Conservation (phyloP, 2,797 vertebrate genomes). For the Syngnathus rostellatus region DNA sequence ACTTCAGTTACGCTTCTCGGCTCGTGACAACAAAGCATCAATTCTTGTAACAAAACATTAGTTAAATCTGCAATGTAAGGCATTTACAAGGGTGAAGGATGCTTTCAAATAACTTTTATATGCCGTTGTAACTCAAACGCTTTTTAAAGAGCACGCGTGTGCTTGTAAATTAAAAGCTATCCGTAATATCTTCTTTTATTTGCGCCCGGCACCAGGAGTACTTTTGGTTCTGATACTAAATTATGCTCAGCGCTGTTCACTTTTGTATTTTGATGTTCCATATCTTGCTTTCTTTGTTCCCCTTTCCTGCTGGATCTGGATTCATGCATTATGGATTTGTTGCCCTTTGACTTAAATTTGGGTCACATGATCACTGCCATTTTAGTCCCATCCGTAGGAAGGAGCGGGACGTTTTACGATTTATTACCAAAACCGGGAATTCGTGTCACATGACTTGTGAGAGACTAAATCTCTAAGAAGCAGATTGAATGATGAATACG, state of each 20-base stretch:
- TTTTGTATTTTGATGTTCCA: not conserved
- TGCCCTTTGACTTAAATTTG: not conserved
- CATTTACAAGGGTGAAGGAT: slow-evolving; percentile 11
- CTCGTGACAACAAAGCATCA: slow-evolving; percentile 31
- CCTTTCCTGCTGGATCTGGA: too few species aligned
- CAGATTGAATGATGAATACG: not conserved
- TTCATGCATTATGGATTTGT: too few species aligned
- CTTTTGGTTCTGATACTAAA: too few species aligned
- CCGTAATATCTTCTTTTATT: not conserved
- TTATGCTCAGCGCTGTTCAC: not conserved
- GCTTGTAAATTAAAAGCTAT: not conserved
- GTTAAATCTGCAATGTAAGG: slow-evolving; percentile 14
- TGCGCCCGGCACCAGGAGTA: not conserved
- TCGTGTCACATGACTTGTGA: not conserved
- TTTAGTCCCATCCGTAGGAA: not conserved
- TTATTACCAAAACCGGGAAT: too few species aligned
- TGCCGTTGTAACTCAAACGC: slow-evolving; percentile 19
- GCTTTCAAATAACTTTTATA: slow-evolving; percentile 12
- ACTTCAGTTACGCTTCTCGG: slow-evolving; percentile 14
- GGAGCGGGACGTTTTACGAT: not conserved
- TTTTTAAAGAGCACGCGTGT: not conserved
- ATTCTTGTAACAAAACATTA: slow-evolving; percentile 22
- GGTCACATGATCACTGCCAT: not conserved
- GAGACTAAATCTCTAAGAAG: not conserved
- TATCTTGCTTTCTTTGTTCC: too few species aligned